Evolutionary conservation across 1,140 invertebrate genomes (phyloP), one percentile per base, ranked within the genome.

Genomic region (Belonocnema kinseyi): DNA sequence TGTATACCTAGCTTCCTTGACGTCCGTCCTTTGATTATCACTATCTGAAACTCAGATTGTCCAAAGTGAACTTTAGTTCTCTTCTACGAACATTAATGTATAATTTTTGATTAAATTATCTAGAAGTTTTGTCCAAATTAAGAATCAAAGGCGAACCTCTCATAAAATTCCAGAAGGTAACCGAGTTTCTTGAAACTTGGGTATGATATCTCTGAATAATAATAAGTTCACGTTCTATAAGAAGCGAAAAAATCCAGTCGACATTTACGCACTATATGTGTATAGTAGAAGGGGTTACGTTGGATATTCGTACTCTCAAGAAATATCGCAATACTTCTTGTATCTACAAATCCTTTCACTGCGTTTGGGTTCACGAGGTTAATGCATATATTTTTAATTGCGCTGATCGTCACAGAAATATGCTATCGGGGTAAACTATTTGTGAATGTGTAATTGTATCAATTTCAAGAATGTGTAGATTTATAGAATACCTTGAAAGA

Each of bases 311-410:
- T 75, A 83, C 53, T 61, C 26, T 40, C 13, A 17, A 61, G 50
- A 17, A n/a, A 78, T 83, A 74, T 83, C 78, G 82, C 81, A 83
- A 79, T 74, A 74, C 70, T 52, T 75, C 12, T 54, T 73, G 14
- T 81, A 19, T 73, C 12, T 81, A 19, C 26, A 54, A 77, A 81
- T 81, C 79, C 82, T 84, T 84, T 84, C 82, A 84, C 82, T 79
- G 72, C 73, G 79, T 75, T 53, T 79, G 75, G 17, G 82, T 83
- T 84, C 79, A 79, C 16, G 73, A 72, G 82, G 82, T 83, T 84
- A 84, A 56, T 56, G 56, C 79, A 19, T 54, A 17, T 54, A 1
- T 54, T 54, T 54, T 54, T 54, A 54, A 17, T 54, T 54, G 17
- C n/a, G n/a, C 17, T 54, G 53, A 54, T 54, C 17, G 53, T 54